Evolutionary conservation across 1,140 invertebrate species (phyloP).

Genomic region (Scaptomyza hsui): DNA sequence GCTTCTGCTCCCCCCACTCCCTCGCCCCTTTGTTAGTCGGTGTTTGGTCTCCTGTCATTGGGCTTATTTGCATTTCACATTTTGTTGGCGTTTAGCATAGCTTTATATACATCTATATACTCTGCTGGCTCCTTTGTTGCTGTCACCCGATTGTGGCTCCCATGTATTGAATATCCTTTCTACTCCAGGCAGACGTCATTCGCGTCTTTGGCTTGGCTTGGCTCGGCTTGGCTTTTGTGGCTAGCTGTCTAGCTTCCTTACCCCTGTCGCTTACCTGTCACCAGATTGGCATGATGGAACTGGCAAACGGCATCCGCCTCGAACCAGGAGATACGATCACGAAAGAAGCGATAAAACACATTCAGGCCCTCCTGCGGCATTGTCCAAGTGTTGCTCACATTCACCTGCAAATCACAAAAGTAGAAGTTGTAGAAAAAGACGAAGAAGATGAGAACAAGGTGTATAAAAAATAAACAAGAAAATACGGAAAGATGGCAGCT

Average conservation of each 20-base stretch:
- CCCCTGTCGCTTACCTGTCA: constrained; percentile 86
- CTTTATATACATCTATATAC: constrained; percentile 32
- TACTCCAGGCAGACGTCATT: neutral
- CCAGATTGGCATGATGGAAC: constrained; percentile 90
- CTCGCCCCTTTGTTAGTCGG: neutral
- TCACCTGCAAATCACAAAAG: constrained; percentile 86
- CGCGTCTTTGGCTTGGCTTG: constrained; percentile 26
- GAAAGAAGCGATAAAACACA: constrained; percentile 91
- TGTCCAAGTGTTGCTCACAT: constrained; percentile 91
- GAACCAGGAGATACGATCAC: constrained; percentile 91
- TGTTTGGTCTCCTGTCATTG: constrained; percentile 27
- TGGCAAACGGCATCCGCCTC: constrained; percentile 91
- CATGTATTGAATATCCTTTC: constrained; percentile 15
- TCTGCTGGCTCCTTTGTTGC: neutral
- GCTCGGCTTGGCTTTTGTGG: constrained; percentile 41
- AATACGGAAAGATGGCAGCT: neutral
- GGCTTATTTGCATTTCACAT: constrained; percentile 75
- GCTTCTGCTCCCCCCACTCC: neutral
- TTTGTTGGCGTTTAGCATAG: constrained; percentile 55
- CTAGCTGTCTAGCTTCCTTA: neutral
- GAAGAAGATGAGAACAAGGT: neutral
- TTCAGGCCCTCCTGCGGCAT: constrained; percentile 90
- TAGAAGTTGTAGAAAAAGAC: neutral
- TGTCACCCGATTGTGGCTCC: neutral
- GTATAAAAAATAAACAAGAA: neutral